A percentile compares a stretch with the other conserved stretches of the same genome.
phyloP scores from a whole-genome alignment of 2,797 vertebrate genomes.

The Phataginus tricuspis region DNA sequence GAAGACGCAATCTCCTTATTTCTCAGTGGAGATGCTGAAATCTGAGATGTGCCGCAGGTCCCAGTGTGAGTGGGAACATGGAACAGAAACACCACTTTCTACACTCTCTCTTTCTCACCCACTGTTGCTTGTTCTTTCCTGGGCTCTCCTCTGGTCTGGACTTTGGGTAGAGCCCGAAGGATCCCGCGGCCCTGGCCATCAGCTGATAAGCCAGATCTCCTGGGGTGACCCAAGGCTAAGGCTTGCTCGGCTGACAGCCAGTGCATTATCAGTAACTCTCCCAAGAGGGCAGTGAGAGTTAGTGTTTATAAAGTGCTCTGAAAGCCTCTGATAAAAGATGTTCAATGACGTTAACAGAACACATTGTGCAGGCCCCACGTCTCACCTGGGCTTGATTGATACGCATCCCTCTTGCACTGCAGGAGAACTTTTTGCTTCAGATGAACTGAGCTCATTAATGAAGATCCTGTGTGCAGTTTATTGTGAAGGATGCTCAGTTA shows the following conservation, averaged over 20 bases:
- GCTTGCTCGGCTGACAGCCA: background rate
- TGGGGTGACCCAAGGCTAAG: background rate
- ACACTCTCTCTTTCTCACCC: background rate
- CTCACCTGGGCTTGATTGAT: background rate
- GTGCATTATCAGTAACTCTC: slow-evolving; percentile 18
- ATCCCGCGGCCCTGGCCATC: too few relatives aligned
- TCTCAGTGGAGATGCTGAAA: background rate
- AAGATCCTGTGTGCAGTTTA: slow-evolving; percentile 35
- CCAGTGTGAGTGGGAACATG: background rate
- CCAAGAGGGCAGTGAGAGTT: slow-evolving; percentile 49
- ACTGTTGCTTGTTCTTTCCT: background rate
- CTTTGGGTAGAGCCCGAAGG: background rate
- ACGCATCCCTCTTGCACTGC: background rate
- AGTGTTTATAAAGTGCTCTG: slow-evolving; percentile 49
- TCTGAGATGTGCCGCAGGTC: background rate
- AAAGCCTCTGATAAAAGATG: slow-evolving; percentile 40
- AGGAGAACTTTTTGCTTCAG: slow-evolving; percentile 30
- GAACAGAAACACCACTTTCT: background rate
- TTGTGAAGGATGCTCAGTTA: slow-evolving; percentile 35
- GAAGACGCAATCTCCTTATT: background rate
- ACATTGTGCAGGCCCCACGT: background rate
- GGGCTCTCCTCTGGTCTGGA: background rate
- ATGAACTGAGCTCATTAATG: slow-evolving; percentile 67
- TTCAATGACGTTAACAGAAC: background rate
- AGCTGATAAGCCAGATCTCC: background rate